Percentiles rank a stretch among this genome's conserved stretches.
Evolutionary conservation across 2,888 invertebrate species (phyloP).

Genomic region (Megalurothrips usitatus): DNA sequence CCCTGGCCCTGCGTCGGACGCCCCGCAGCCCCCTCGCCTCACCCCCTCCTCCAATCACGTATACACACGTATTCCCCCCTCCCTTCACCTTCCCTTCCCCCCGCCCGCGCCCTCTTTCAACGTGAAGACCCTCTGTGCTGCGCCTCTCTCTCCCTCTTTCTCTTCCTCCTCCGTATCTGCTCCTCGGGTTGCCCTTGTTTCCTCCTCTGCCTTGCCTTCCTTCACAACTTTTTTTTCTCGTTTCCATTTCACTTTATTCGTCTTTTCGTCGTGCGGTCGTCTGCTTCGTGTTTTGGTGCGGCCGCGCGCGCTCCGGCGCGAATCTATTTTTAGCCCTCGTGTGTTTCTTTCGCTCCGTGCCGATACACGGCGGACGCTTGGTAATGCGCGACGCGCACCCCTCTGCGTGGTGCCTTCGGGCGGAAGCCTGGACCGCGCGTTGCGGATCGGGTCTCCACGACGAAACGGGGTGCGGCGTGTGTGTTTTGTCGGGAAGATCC

Average conservation of each 20-base stretch:
- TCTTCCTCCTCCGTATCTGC: background rate
- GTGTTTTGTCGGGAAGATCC: too few species aligned
- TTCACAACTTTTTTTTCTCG: too few species aligned
- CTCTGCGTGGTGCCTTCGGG: too few species aligned
- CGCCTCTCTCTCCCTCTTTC: background rate
- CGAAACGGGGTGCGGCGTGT: too few species aligned
- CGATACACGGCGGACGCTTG: background rate
- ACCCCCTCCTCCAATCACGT: background rate
- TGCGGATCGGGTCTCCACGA: too few species aligned
- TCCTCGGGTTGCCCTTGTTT: background rate
- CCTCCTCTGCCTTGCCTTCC: background rate
- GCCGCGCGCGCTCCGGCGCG: background rate
- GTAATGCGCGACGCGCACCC: background rate
- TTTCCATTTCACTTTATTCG: too few species aligned
- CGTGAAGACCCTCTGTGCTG: background rate
- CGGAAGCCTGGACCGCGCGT: too few species aligned
- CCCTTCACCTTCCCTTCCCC: background rate
- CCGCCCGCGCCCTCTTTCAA: background rate
- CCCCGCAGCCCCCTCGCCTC: background rate
- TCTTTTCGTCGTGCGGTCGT: background rate
- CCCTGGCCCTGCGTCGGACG: background rate
- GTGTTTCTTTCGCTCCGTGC: background rate
- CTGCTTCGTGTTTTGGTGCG: background rate
- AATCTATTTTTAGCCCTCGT: slow-evolving; percentile 11
- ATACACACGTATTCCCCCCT: background rate